Evolutionary conservation across 2,888 invertebrate genomes (phyloP), one percentile per base, ranked within the genome.

Genomic region (Chrysodeixis includens): DNA sequence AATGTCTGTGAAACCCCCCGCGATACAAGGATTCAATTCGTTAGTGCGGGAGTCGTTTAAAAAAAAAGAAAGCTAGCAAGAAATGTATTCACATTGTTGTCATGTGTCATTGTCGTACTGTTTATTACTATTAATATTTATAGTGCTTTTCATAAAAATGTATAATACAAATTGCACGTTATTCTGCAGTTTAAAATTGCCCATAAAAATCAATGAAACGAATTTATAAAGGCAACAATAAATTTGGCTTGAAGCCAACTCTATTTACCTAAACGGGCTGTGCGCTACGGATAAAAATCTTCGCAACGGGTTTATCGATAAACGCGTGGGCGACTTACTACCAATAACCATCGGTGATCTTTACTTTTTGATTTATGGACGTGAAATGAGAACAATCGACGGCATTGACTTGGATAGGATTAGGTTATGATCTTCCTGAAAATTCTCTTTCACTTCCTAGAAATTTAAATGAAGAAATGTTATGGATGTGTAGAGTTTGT

Each of bases 231-330:
- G 60, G 53, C 49, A 26, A 26, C 7, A 55, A n/a, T 16, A 58
- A 54, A 71, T 12, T 67, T 80, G 78, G 78, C 74, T 6, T 3
- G 6, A 5, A 56, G 18, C 81, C 78, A 80, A 57, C 16, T 14
- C 10, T 66, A 65, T 78, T 78, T 71, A 78, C 67, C 72, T 65
- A 66, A 68, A 78, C 72, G 56, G 63, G 65, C 62, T 72, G 20
- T 66, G 32, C 22, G 72, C 53, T 78, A 77, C 30, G 65, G 65
- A 81, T 81, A 79, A 80, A 77, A 78, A 69, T 72, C 62, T 74
- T 66, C 54, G 54, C 68, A 67, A 65, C 57, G 67, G 52, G 56
- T 71, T 3, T 22, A 56, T 46, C 9, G 30, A 18, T 1, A 20
- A 10, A 26, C 6, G 62, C 60, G 77, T 79, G 30, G 73, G 66